These are phyloP conservation scores for Octonoba sinensis DNA, from an alignment of 2,888 invertebrate species.

Conservation along the genomic window DNA sequence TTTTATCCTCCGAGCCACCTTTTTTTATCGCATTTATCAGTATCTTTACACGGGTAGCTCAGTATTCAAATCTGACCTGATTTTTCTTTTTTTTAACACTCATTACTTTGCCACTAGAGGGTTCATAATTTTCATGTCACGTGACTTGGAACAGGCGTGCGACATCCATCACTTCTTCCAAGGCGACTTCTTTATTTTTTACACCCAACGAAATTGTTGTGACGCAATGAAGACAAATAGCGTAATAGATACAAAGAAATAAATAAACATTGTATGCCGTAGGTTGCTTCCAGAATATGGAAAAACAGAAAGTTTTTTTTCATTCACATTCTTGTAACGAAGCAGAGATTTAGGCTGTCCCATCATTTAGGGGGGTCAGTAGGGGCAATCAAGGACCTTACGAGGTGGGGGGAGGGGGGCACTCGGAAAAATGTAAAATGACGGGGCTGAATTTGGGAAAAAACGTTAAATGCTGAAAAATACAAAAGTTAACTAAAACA, in stretches of 20 bases:
- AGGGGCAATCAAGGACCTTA: too few species aligned
- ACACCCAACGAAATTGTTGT: conserved; percentile 9
- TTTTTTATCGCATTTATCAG: conserved; percentile 24
- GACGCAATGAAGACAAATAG: conserved; percentile 35
- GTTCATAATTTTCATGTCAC: conserved; percentile 23
- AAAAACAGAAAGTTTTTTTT: not conserved
- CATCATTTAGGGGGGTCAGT: too few species aligned
- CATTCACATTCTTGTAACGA: not conserved
- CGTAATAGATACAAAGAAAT: conserved; percentile 40
- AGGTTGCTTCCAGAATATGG: not conserved
- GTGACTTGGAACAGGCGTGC: conserved; percentile 26
- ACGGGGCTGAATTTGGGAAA: too few species aligned
- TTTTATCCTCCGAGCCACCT: conserved; percentile 2
- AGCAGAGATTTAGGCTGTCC: too few species aligned
- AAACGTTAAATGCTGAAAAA: too few species aligned
- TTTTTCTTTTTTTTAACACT: conserved; percentile 4
- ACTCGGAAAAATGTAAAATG: too few species aligned
- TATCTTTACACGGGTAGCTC: conserved; percentile 5
- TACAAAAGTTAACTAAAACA: too few species aligned
- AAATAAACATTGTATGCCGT: conserved; percentile 10
- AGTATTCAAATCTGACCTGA: conserved; percentile 17
- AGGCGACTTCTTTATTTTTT: conserved; percentile 24
- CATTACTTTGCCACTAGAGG: not conserved
- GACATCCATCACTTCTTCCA: conserved; percentile 28
- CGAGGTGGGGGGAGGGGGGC: too few species aligned